phyloP scores from a whole-genome alignment of 1,140 invertebrate species.

The Choristoneura fumiferana region DNA sequence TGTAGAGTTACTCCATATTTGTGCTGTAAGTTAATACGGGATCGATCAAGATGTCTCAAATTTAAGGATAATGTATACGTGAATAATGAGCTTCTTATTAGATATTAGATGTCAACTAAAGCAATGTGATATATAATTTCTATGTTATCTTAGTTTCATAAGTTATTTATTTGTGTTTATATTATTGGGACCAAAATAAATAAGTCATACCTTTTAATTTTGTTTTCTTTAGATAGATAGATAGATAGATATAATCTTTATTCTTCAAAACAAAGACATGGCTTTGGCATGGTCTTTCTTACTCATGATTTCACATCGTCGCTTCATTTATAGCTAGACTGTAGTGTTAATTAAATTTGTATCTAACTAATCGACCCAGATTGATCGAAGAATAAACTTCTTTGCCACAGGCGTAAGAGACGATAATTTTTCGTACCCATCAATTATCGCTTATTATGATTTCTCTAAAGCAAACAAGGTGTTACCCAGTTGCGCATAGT shows the following conservation, averaged over 20 bases:
- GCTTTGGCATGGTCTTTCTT: no score
- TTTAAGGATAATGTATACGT: background rate
- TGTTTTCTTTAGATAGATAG: background rate
- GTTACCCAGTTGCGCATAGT: constrained; percentile 36
- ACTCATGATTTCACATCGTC: no score
- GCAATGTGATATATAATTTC: constrained; percentile 59
- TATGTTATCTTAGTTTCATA: constrained; percentile 13
- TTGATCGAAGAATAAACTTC: no score
- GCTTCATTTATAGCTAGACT: no score
- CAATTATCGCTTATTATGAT: background rate
- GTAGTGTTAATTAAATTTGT: no score
- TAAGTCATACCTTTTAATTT: constrained; percentile 33
- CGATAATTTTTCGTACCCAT: background rate
- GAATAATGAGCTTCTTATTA: constrained; percentile 18
- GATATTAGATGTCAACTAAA: constrained; percentile 5
- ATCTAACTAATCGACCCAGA: no score
- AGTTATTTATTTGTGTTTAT: constrained; percentile 24
- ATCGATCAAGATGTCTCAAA: background rate
- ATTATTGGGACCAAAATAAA: constrained; percentile 68
- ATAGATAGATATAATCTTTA: no score
- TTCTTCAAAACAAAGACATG: no score
- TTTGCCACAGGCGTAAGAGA: no score
- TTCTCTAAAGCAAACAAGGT: constrained; percentile 1
- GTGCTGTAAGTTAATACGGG: background rate
- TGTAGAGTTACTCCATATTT: background rate